Evolutionary conservation across 2,113 vertebrate genomes (phyloP).

Genomic region (Etheostoma cragini): DNA sequence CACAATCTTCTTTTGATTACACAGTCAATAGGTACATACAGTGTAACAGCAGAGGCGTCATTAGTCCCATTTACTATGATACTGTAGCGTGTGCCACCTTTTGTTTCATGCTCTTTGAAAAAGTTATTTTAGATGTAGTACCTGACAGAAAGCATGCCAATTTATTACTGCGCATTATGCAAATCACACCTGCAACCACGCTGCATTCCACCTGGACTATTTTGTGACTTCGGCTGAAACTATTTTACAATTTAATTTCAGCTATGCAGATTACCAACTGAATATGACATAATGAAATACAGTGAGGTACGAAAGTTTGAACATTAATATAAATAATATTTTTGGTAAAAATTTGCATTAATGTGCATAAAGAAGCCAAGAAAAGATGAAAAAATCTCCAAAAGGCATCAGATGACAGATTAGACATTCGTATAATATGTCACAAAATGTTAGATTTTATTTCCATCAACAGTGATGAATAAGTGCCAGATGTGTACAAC

Average conservation of each 20-base stretch:
- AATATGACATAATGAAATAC: slow-evolving; percentile 14
- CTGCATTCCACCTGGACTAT: background rate
- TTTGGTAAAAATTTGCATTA: no score
- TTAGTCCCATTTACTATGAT: background rate
- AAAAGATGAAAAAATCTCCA: no score
- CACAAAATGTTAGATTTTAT: no score
- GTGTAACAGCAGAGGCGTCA: background rate
- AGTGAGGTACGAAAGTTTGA: no score
- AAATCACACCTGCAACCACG: background rate
- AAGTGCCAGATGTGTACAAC: no score
- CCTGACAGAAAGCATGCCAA: background rate
- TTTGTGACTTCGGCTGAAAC: background rate
- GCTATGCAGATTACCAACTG: background rate
- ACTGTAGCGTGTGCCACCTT: background rate
- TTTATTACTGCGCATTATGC: background rate
- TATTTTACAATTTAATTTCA: background rate
- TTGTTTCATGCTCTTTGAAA: slow-evolving; percentile 4
- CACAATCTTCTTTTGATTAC: background rate
- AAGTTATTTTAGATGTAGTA: slow-evolving; percentile 5
- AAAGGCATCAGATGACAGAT: no score
- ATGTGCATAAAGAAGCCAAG: no score
- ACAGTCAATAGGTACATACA: background rate
- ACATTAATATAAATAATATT: no score
- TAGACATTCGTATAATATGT: no score
- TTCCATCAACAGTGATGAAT: no score